These are phyloP conservation scores for Eristalis intricaria DNA, from an alignment of 2,888 invertebrate genomes.

Conservation along the genomic window DNA sequence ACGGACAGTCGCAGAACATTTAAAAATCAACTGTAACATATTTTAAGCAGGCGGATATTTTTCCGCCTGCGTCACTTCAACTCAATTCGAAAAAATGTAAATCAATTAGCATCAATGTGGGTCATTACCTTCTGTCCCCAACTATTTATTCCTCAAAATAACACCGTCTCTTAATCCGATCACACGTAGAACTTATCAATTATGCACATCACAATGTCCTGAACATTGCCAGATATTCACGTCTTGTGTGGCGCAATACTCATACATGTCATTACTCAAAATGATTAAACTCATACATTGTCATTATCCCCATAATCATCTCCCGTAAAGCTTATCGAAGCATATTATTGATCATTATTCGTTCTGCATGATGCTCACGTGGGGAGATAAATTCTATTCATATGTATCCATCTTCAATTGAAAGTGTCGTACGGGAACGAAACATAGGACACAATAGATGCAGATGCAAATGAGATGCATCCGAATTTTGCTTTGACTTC, in stretches of 20 bases:
- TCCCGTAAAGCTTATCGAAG: not conserved
- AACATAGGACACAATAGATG: not conserved
- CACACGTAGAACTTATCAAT: not conserved
- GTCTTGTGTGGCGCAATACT: not conserved
- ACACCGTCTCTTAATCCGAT: too few relatives aligned
- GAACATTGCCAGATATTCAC: not conserved
- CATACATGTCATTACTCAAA: not conserved
- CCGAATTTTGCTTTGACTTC: not conserved
- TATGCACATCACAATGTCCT: not conserved
- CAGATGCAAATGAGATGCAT: not conserved
- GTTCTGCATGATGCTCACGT: not conserved
- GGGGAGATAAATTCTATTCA: not conserved
- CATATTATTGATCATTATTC: not conserved
- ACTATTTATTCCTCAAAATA: too few relatives aligned
- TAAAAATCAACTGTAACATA: too few relatives aligned
- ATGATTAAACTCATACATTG: not conserved
- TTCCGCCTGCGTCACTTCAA: too few relatives aligned
- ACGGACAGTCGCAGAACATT: too few relatives aligned
- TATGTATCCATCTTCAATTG: not conserved
- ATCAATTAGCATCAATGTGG: too few relatives aligned
- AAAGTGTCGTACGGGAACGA: not conserved
- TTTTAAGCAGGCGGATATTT: too few relatives aligned
- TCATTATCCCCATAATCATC: not conserved
- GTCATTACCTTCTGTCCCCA: too few relatives aligned
- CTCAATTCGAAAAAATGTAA: too few relatives aligned